phyloP scores from a whole-genome alignment of 2,888 invertebrate species.

The Tipula confusa region DNA sequence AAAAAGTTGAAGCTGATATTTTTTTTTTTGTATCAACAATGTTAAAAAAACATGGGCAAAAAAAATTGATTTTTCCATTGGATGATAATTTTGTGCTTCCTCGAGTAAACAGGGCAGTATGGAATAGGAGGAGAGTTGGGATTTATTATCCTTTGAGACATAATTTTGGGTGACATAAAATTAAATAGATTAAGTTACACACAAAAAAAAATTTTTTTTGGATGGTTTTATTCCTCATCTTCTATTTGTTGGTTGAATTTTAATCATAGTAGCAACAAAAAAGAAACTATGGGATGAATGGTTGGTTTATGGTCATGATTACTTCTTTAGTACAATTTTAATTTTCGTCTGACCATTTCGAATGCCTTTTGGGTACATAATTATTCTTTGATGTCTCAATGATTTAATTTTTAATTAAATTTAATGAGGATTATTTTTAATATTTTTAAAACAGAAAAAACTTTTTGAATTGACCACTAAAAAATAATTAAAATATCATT shows the following conservation, averaged over 20 bases:
- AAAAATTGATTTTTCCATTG: not conserved
- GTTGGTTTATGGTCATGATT: not conserved
- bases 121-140: not conserved
- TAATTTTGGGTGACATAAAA: constrained; percentile 9
- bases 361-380: not conserved
- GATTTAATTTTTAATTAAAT: constrained; percentile 14
- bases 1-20: not conserved
- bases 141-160: not conserved
- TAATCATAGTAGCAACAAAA: no score
- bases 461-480: not conserved
- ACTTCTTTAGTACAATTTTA: not conserved
- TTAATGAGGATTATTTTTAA: not conserved
- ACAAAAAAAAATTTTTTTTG: not conserved
- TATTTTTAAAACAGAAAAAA: not conserved
- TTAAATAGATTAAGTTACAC: not conserved
- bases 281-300: not conserved
- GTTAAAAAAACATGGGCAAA: not conserved
- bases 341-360: not conserved
- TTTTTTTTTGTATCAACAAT: not conserved
- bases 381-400: not conserved
- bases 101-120: not conserved
- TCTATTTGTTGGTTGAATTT: not conserved
- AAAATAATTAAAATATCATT: not conserved
- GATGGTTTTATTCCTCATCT: not conserved
- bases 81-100: not conserved